Base-by-base conservation (phyloP, 2,888 invertebrate species). In the Doris montereyensis region DNA sequence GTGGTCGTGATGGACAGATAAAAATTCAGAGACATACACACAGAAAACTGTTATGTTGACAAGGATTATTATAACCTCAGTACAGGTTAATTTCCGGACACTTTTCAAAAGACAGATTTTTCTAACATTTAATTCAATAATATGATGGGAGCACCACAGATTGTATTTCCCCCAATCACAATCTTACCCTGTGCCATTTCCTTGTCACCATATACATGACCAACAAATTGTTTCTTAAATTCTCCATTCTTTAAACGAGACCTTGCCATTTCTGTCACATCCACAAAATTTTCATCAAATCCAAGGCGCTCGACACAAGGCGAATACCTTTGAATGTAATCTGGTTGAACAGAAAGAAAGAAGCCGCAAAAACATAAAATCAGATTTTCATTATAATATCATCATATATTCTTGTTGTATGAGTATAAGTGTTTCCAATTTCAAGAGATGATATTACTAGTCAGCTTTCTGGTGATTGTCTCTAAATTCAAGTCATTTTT, bases 281-380 rank as follows among this genome's bases (percentile, higher is more conserved):
- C 96, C 86, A 96, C 92, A 90, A 93, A 96, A 90, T 96, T 96
- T 90, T 97, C 97, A 92, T 97, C 96, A 88, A 96, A 93, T 17
- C 96, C 96, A 77, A 96, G 92, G 87, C 95, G 94, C 90, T 97
- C 96, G 0, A 96, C 95, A 72, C 94, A 92, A 73, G 94, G 93
- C 79, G 95, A 95, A 92, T 94, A 96, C 86, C 93, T 94, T 84
- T 94, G 94, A 82, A 96, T 92, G 81, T 95, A 92, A 81, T 94
- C 88, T 88, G 79, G 30, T 75, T 65, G 76, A 28, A 81, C 17
- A 75, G 13, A 79, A 62, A 77, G n/a, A n/a, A n/a, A n/a, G n/a
- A n/a, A n/a, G n/a, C n/a, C n/a, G n/a, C n/a, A n/a, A n/a, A n/a
- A n/a, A n/a, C n/a, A n/a, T n/a, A n/a, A n/a, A n/a, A n/a, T n/a